Conservation (phyloP, 2,797 vertebrate species). For the Ciconia nigra region DNA sequence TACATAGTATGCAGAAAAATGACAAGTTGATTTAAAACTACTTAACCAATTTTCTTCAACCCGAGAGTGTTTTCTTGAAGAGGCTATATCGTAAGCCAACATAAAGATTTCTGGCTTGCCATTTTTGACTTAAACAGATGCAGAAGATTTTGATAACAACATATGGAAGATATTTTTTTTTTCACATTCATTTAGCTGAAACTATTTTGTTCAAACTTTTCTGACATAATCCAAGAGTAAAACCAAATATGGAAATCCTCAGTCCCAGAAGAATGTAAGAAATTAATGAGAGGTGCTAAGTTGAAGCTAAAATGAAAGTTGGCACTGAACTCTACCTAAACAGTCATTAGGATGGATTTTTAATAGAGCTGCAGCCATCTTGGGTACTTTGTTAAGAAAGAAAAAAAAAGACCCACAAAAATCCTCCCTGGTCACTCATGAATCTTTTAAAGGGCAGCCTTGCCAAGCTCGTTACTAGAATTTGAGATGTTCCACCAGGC, state of each 20-base stretch:
- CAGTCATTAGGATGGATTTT: background rate
- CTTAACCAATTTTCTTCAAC: constrained; percentile 16
- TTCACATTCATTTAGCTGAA: constrained; percentile 22
- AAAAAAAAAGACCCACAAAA: background rate
- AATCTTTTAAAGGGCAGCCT: background rate
- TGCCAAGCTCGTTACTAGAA: background rate
- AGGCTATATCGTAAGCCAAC: background rate
- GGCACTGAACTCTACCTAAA: background rate
- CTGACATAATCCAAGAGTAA: constrained; percentile 39
- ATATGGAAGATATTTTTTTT: constrained; percentile 47
- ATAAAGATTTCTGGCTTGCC: constrained; percentile 31
- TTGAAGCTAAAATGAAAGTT: constrained; percentile 26
- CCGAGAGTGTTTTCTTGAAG: background rate
- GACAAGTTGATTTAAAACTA: constrained; percentile 38
- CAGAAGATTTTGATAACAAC: constrained; percentile 43
- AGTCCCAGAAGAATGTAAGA: constrained; percentile 7
- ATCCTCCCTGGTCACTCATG: background rate
- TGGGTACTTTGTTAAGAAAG: background rate
- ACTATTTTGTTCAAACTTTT: constrained; percentile 17
- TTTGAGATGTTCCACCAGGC: background rate
- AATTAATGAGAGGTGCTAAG: constrained; percentile 40
- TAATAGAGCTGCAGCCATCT: background rate
- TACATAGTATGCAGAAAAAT: background rate
- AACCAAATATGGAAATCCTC: constrained; percentile 57
- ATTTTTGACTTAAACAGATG: constrained; percentile 48